A percentile compares a stretch with the other conserved stretches of the same genome.
Conservation (phyloP, 92 coral and sea anemone genomes). For the Siderastrea siderea region DNA sequence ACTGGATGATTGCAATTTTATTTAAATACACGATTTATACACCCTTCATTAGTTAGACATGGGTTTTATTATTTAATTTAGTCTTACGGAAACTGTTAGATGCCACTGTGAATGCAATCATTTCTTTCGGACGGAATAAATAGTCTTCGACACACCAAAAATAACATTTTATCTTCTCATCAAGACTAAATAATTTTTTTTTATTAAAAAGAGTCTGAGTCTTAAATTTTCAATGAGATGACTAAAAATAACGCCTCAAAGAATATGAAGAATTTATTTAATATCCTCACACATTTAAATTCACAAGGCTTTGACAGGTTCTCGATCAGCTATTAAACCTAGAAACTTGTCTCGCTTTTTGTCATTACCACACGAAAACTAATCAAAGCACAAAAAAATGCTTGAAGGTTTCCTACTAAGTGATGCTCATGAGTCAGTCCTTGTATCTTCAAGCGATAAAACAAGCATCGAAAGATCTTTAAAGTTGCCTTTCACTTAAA, state of each 20-base stretch:
- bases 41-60: background rate
- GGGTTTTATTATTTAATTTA: background rate
- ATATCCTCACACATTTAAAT: background rate
- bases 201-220: slow-evolving; percentile 25
- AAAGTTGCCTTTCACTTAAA: too few species aligned
- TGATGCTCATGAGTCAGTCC: too few species aligned
- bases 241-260: background rate
- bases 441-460: too few species aligned
- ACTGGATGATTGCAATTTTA: too few species aligned
- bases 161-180: slow-evolving; percentile 2
- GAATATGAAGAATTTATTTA: background rate
- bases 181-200: background rate
- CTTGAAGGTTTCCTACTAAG: too few species aligned
- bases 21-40: background rate
- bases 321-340: too few species aligned
- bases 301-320: background rate
- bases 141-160: background rate
- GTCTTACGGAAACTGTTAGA: background rate
- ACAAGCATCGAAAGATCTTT: too few species aligned
- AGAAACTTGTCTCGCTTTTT: too few species aligned
- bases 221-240: slow-evolving; percentile 8
- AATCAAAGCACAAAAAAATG: too few species aligned
- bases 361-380: too few species aligned
- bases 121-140: too few species aligned
- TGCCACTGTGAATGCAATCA: background rate